Evolutionary conservation across 37 sponge, comb jelly and placozoan genomes (phyloP).

Genomic region (Axinella damicornis): DNA sequence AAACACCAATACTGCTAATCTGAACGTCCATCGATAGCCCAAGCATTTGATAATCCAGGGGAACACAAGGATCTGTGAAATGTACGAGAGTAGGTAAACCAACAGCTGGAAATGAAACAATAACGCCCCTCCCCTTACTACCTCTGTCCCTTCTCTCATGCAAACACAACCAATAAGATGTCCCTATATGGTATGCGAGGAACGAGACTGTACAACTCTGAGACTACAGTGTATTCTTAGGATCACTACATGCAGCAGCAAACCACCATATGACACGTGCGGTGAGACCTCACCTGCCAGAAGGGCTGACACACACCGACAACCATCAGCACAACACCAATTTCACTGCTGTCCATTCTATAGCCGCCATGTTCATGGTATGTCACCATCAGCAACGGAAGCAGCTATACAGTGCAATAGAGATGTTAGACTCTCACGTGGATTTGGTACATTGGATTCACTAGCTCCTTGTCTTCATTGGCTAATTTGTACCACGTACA

Average conservation of each 20-base stretch:
- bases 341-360: conserved; percentile 75
- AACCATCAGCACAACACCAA: conserved; percentile 61
- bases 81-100: not conserved
- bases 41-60: conserved; percentile 51
- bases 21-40: conserved; percentile 56
- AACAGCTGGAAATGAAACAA: too few relatives aligned
- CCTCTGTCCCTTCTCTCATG: too few relatives aligned
- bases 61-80: conserved; percentile 58
- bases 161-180: too few relatives aligned
- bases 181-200: too few relatives aligned
- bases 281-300: conserved; percentile 49
- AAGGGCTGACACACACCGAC: conserved; percentile 50
- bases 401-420: conserved; percentile 9
- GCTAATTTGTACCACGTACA: too few relatives aligned
- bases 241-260: too few relatives aligned
- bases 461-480: too few relatives aligned
- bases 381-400: conserved; percentile 83
- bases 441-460: too few relatives aligned
- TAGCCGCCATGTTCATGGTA: conserved; percentile 78
- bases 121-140: too few relatives aligned
- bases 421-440: too few relatives aligned
- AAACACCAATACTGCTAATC: conserved; percentile 32
- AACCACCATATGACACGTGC: not conserved
- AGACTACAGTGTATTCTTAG: too few relatives aligned
- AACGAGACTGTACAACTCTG: too few relatives aligned